Conservation (phyloP, 2,113 vertebrate genomes). For the Recurvirostra avosetta region DNA sequence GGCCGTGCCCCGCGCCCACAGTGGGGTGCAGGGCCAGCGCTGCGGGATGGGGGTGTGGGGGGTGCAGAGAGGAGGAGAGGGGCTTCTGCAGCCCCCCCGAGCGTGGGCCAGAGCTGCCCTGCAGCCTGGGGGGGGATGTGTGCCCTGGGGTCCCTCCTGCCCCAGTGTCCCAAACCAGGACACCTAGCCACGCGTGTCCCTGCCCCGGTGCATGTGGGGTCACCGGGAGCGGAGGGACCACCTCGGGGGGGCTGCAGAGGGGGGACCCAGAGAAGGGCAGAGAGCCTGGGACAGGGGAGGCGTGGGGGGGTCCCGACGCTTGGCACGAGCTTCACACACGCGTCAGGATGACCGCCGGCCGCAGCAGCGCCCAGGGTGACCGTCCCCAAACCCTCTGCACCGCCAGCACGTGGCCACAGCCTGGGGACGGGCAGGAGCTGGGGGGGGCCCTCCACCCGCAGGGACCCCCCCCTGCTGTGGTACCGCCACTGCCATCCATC, state of each 20-base stretch:
- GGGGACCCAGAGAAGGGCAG: not conserved
- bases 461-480: too few relatives aligned
- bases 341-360: accelerated
- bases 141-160: too few relatives aligned
- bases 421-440: not conserved
- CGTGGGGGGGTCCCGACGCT: accelerated
- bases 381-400: not conserved
- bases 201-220: accelerated
- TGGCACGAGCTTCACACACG: accelerated
- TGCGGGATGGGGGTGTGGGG: not conserved
- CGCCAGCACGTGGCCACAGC: accelerated
- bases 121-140: not conserved
- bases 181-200: not conserved
- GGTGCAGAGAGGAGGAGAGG: not conserved
- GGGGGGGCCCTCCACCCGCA: accelerated
- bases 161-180: not conserved
- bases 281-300: not conserved
- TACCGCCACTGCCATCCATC: accelerated
- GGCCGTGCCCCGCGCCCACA: not conserved
- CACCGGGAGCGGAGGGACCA: not conserved
- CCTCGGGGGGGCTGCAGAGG: not conserved
- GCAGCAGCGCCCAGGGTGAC: accelerated
- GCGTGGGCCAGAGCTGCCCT: not conserved
- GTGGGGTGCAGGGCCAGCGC: not conserved
- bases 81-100: not conserved